Evolutionary conservation across 2,797 vertebrate genomes (phyloP), one percentile per base, ranked within the genome.

Genomic region (Poecilia velifera): DNA sequence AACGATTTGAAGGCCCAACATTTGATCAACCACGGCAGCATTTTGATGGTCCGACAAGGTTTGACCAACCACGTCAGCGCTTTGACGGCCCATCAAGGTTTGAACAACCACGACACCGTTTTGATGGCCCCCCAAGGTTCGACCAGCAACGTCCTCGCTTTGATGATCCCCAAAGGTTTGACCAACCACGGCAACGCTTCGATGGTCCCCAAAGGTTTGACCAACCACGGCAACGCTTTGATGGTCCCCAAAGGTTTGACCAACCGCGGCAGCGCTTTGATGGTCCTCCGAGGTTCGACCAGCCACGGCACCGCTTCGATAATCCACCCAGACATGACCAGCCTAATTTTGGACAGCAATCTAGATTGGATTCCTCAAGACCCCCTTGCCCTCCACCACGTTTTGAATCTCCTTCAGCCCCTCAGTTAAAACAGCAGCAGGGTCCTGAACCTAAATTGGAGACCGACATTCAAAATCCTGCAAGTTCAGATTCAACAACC

Each of bases 81-180:
- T 98, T 98, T 95, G 96, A 97, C 83, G 96, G 95, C 79, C 95
- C 96, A 5, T 93, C 93, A n/a, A 93, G 95, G 85, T 97, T 97
- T 88, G 95, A 96, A 89, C 94, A 93, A 80, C 95, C 94, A 77
- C 83, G 41, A 0, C 86, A 86, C 1, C 90, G 87, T 16, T 98
- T 99, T 95, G 96, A 97, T 87, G 96, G 95, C 78, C 96, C 96
- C 64, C 74, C 86, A 1, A 91, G 86, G 76, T 96, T 96, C 93
- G 94, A 97, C 73, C 92, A 95, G 25, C 93, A 94, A 78, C 90
- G 74, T 20, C 87, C 84, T 0, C 73, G 76, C 0, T 92, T 93
- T 84, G 87, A 91, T 57, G 81, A 59, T 6, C 74, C 91, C 0
- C 84, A 93, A 28, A 93, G 95, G 85, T 97, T 97, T 89, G 95